phyloP scores from a whole-genome alignment of 2,113 vertebrate genomes.

The Vicugna pacos region DNA sequence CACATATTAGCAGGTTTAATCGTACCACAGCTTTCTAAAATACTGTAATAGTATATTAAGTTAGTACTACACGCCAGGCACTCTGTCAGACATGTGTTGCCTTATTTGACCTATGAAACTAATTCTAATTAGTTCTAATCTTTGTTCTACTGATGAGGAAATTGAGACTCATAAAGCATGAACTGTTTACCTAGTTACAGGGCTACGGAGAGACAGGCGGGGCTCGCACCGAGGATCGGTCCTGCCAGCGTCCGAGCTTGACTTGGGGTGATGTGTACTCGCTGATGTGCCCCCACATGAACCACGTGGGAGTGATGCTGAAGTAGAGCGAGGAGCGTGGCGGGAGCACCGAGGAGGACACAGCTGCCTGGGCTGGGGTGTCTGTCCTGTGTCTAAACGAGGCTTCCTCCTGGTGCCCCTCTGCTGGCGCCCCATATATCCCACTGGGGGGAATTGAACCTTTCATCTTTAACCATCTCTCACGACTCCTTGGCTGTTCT shows the following conservation, averaged over 20 bases:
- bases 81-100: background rate
- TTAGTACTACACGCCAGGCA: background rate
- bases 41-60: background rate
- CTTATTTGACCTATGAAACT: background rate
- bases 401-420: background rate
- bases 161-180: background rate
- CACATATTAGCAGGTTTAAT: background rate
- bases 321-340: background rate
- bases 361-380: background rate
- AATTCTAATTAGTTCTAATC: background rate
- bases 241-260: background rate
- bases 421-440: background rate
- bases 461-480: background rate
- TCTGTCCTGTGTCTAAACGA: background rate
- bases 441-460: background rate
- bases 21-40: background rate
- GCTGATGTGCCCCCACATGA: background rate
- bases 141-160: background rate
- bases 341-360: background rate
- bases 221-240: background rate
- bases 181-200: background rate
- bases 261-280: background rate
- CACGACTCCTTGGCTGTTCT: background rate
- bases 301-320: background rate
- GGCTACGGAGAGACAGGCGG: background rate